phyloP scores from a whole-genome alignment of 2,113 vertebrate genomes.

The Erythrocercus mccallii region DNA sequence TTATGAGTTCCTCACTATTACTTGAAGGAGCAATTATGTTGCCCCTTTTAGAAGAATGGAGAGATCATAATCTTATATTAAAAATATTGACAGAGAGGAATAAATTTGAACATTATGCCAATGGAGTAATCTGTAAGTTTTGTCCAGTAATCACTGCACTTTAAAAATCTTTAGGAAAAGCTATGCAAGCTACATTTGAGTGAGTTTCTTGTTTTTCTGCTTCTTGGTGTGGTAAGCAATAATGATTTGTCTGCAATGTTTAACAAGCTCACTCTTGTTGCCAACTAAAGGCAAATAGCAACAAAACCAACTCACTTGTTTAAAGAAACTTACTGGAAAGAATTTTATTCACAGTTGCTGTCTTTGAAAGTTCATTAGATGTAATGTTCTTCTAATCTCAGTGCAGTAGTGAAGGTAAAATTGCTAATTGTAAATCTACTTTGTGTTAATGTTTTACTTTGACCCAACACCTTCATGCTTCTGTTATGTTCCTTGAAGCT shows the following conservation, averaged over 20 bases:
- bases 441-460: not conserved
- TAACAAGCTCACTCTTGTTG: not conserved
- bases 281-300: not conserved
- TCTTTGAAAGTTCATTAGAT: not conserved
- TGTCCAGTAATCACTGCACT: not conserved
- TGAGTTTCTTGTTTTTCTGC: not conserved
- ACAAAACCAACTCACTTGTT: not conserved
- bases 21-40: not conserved
- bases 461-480: rapidly evolving
- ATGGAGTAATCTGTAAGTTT: not conserved
- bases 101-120: not conserved
- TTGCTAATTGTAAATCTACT: not conserved
- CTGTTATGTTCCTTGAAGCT: not conserved
- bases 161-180: not conserved
- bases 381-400: not conserved
- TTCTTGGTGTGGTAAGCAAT: not conserved
- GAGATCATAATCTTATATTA: not conserved
- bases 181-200: not conserved
- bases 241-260: not conserved
- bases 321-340: not conserved
- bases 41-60: not conserved
- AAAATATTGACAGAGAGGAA: not conserved
- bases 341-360: not conserved
- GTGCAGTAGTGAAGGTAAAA: not conserved
- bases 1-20: not conserved